phyloP scores from a whole-genome alignment of 2,113 vertebrate species.

The Merops nubicus region DNA sequence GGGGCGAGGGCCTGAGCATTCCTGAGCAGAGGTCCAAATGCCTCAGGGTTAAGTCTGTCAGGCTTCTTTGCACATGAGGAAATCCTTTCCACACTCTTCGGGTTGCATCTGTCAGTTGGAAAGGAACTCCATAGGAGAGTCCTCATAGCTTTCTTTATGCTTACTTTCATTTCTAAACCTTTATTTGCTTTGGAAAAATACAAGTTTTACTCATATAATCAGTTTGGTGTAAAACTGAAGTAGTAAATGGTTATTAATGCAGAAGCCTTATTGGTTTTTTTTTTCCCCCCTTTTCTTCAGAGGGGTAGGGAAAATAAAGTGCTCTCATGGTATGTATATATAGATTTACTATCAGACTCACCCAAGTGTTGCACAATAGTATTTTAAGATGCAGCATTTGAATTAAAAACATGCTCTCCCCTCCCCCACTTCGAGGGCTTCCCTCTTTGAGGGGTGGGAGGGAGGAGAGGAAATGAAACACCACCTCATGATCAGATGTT shows the following conservation, averaged over 20 bases:
- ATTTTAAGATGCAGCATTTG: background rate
- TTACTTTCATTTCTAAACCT: background rate
- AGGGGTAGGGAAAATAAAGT: background rate
- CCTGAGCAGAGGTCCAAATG: background rate
- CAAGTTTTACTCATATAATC: background rate
- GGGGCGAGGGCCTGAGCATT: background rate
- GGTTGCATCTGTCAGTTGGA: background rate
- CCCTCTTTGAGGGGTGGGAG: background rate
- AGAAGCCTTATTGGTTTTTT: background rate
- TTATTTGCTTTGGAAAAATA: background rate
- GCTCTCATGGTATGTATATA: background rate
- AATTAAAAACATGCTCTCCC: background rate
- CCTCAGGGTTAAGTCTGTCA: background rate
- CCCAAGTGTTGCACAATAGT: background rate
- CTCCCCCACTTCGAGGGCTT: background rate
- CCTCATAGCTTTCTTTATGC: background rate
- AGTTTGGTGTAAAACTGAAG: background rate
- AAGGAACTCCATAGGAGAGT: background rate
- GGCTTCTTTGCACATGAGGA: background rate
- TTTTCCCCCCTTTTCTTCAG: no score
- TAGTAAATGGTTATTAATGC: background rate
- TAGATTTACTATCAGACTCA: background rate
- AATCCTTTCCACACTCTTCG: background rate
- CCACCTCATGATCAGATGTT: background rate
- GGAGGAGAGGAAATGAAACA: conserved; percentile 36